Base-by-base conservation (phyloP, 1,140 invertebrate genomes). In the Akabosia matsudoensis region DNA sequence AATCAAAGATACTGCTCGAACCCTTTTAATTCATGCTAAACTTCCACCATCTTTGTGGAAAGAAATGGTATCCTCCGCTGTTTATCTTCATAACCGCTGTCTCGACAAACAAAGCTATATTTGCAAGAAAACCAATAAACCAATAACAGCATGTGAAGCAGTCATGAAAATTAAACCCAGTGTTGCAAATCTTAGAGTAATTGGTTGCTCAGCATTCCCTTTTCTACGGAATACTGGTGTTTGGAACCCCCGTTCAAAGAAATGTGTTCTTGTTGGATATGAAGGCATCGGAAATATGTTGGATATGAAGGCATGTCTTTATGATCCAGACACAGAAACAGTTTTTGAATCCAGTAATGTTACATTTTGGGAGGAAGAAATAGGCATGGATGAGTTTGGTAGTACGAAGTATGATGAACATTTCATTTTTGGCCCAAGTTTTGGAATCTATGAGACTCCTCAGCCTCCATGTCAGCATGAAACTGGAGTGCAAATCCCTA, bases 31-130 rank as follows among this genome's bases (percentile, higher is more conserved):
- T 31, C 75, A 82, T 4, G 79, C 82, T 22, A 74, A 84, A 45
- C 74, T 88, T 26, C 81, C 83, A 26, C 80, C 83, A 54, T 33
- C 74, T 7, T 81, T 85, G 51, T 88, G 86, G 87, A 84, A 83
- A 2, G 86, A 88, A 83, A 85, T 86, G 13, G 79, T 86, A 0
- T 81, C 82, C 52, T 86, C 83, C 0, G 83, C 84, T 10, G 82
- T 82, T 14, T 86, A 86, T 76, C 67, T 87, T 7, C 83, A 82
- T 52, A 87, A 87, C 73, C 76, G 80, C 0, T 37, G 70, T 14
- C 34, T 76, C n/a, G 33, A 64, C 70, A 45, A 45, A 18, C 37
- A 45, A 45, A 51, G 26, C 0, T 31, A 74, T 16, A n/a, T n/a
- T n/a, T n/a, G n/a, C n/a, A n/a, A n/a, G n/a, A n/a, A n/a, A n/a